These are phyloP conservation scores for Etheostoma cragini DNA, from an alignment of 2,113 vertebrate genomes.

Conservation along the genomic window DNA sequence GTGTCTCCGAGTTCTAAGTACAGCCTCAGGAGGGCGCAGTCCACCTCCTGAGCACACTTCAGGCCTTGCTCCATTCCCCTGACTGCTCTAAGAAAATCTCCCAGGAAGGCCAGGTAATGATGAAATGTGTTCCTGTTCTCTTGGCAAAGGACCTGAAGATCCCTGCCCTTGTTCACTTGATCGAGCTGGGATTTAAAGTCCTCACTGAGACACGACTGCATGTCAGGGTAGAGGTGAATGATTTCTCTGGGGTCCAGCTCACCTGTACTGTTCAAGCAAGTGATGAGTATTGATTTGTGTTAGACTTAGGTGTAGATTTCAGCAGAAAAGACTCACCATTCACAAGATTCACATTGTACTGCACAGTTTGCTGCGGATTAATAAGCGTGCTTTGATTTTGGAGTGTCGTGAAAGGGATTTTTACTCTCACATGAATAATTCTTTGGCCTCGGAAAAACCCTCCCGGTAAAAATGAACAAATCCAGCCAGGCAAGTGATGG, in stretches of 20 bases:
- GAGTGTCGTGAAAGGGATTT: slow-evolving; percentile 1
- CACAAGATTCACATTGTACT: not conserved
- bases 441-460: slow-evolving; percentile 72
- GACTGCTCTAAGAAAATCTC: slow-evolving; percentile 67
- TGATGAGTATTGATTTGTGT: slow-evolving; percentile 35
- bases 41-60: slow-evolving; percentile 65
- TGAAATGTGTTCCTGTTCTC: slow-evolving; percentile 57
- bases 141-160: slow-evolving; percentile 61
- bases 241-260: slow-evolving; percentile 82
- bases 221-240: slow-evolving; percentile 70
- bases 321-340: not conserved
- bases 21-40: slow-evolving; percentile 78
- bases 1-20: slow-evolving; percentile 57
- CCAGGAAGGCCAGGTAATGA: slow-evolving; percentile 73
- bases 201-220: slow-evolving; percentile 31
- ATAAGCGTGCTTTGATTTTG: slow-evolving; percentile 10
- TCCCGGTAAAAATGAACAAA: slow-evolving; percentile 78
- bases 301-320: slow-evolving; percentile 12
- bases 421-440: slow-evolving; percentile 79
- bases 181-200: slow-evolving; percentile 62
- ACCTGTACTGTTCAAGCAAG: slow-evolving; percentile 65
- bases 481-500: slow-evolving; percentile 71
- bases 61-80: slow-evolving; percentile 43
- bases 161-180: slow-evolving; percentile 51
- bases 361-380: slow-evolving; percentile 3